phyloP scores from a whole-genome alignment of 2,113 vertebrate genomes.

The Zingel zingel region DNA sequence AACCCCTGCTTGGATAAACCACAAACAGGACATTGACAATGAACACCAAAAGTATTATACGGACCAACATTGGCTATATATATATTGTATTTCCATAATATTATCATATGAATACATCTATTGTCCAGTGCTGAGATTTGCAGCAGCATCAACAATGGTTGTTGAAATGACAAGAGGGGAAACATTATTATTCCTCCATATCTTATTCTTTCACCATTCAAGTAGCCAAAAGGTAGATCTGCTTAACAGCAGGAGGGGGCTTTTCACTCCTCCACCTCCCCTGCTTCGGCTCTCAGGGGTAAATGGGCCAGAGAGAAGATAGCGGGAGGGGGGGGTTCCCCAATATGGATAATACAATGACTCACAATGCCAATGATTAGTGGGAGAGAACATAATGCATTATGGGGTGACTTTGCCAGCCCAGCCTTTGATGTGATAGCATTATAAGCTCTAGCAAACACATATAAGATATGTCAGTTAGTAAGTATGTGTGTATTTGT shows the following conservation, averaged over 20 bases:
- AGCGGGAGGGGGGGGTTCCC: constrained; percentile 47
- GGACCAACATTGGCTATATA: constrained; percentile 41
- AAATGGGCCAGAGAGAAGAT: constrained; percentile 61
- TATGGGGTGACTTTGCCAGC: constrained; percentile 64
- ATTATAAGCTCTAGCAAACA: constrained; percentile 61
- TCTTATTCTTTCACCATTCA: constrained; percentile 63
- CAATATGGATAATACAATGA: constrained; percentile 74
- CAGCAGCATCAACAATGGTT: constrained; percentile 43
- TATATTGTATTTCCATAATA: constrained; percentile 67
- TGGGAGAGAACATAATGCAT: constrained; percentile 69
- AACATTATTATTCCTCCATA: constrained; percentile 63
- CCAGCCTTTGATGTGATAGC: constrained; percentile 78
- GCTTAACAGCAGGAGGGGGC: constrained; percentile 68
- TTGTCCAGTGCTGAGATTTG: constrained; percentile 62
- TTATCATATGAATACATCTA: constrained; percentile 68
- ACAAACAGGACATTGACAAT: constrained; percentile 50
- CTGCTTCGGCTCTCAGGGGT: constrained; percentile 66
- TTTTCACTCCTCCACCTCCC: constrained; percentile 55
- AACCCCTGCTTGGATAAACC: constrained; percentile 57
- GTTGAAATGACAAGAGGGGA: constrained; percentile 61
- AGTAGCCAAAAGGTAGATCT: constrained; percentile 67
- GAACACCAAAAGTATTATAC: constrained; percentile 32
- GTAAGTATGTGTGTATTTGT: constrained; percentile 23
- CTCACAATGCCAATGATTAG: constrained; percentile 73
- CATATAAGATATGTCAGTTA: constrained; percentile 43